Conservation (phyloP, 2,888 invertebrate species). For the Selenia dentaria region DNA sequence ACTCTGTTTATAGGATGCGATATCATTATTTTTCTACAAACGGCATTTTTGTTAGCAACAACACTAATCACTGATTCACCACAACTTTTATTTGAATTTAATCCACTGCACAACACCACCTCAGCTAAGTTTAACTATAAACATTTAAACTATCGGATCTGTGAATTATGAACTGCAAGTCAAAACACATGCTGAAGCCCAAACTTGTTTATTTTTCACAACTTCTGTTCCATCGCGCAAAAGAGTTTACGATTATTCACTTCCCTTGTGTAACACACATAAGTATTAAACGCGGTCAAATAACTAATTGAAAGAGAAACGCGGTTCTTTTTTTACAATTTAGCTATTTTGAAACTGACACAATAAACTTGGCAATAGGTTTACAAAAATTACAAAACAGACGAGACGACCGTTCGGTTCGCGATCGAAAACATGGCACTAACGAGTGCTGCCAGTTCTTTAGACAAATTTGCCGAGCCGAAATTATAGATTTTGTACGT, state of each 20-base stretch:
- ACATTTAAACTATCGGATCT: neutral
- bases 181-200: conserved; percentile 18
- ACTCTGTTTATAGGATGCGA: conserved; percentile 82
- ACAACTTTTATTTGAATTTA: conserved; percentile 2
- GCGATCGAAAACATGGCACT: conserved; percentile 49
- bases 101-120: too few species aligned
- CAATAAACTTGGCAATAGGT: conserved; percentile 58
- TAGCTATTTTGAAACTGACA: conserved; percentile 51
- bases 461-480: neutral
- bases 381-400: conserved; percentile 59
- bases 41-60: conserved; percentile 54
- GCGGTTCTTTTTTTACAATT: conserved; percentile 44
- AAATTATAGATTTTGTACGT: too few species aligned
- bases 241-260: conserved; percentile 7
- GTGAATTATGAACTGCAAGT: conserved; percentile 1
- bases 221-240: neutral
- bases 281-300: conserved; percentile 18
- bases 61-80: conserved; percentile 6
- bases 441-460: conserved; percentile 44
- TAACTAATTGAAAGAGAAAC: conserved; percentile 38
- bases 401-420: conserved; percentile 37
- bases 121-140: too few species aligned
- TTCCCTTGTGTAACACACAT: neutral
- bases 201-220: conserved; percentile 25
- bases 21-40: conserved; percentile 71